Evolutionary conservation across 2,888 invertebrate species (phyloP), one percentile per base, ranked within the genome.

Genomic region (Gari tellinella): DNA sequence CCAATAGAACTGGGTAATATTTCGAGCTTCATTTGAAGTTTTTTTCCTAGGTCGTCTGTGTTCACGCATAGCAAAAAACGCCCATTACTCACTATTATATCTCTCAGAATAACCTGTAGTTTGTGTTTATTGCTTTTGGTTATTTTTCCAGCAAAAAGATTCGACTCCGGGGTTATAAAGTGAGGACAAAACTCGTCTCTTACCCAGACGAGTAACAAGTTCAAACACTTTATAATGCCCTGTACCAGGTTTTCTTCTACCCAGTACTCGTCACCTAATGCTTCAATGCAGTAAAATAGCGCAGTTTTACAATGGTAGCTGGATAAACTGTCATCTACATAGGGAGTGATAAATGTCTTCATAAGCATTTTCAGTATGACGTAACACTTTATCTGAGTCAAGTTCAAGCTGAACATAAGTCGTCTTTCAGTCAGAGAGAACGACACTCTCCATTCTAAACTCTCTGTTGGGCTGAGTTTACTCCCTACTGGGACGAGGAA

Each of bases 231-330:
- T 26, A 19, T 40, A 10, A 51, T 49, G 40, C 57, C 51, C 7
- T 0, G 7, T 23, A 66, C 5, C 21, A 52, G 19, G 10, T 31
- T 49, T 8, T 58, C 26, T 15, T 51, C 58, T 43, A 26, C 40
- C 65, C 65, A 65, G 2, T 45, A n/a, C 21, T 45, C 49, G n/a
- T 15, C 5, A 14, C 14, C 2, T 41, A 52, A 37, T n/a, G 17
- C 52, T 23, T 49, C 57, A 26, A 43, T 65, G 38, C 57, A 57
- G 14, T 49, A 37, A 37, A 65, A 58, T 14, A 43, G 31, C 41
- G n/a, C n/a, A 0, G 52, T 65, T 55, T 64, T 64, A 55, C 63
- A 64, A 26, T 46, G 26, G 25, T 56, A 64, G 41, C 64, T 64
- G 23, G 66, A 66, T 26, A 66, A 45, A 5, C 15, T 25, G 14